Evolutionary conservation across 1,140 invertebrate genomes (phyloP).

Genomic region (Paralvinella palmiformis): DNA sequence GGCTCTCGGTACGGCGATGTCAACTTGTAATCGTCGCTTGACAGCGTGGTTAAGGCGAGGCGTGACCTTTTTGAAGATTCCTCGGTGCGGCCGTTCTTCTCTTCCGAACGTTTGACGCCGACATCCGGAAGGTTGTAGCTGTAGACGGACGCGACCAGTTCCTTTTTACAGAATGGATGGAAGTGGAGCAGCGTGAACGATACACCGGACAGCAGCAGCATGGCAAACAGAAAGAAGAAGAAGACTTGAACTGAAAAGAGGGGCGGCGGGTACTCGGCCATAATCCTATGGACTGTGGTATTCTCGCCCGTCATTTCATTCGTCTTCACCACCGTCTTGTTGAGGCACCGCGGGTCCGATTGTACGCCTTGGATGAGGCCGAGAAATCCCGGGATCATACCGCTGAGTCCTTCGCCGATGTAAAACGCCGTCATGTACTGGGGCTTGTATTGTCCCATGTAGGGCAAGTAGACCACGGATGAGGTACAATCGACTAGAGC

Average conservation of each 20-base stretch:
- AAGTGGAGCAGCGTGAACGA: neutral
- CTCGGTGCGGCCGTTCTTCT: too few relatives aligned
- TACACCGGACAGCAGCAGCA: neutral
- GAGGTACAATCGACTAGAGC: slow-evolving; percentile 86
- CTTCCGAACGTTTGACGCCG: too few relatives aligned
- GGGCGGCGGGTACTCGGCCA: neutral
- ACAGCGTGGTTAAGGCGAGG: too few relatives aligned
- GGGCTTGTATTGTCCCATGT: slow-evolving; percentile 71
- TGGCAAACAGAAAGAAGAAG: slow-evolving; percentile 1
- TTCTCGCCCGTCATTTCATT: slow-evolving; percentile 60
- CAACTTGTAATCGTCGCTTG: too few relatives aligned
- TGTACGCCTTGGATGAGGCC: slow-evolving; percentile 71
- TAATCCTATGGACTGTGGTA: too few relatives aligned
- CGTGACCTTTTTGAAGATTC: too few relatives aligned
- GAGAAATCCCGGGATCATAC: slow-evolving; percentile 77
- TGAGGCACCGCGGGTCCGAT: slow-evolving; percentile 56
- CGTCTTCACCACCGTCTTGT: slow-evolving; percentile 44
- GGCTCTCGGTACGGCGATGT: too few relatives aligned
- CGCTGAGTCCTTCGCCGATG: slow-evolving; percentile 74
- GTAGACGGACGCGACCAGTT: too few relatives aligned
- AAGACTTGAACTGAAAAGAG: neutral
- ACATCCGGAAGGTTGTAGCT: too few relatives aligned
- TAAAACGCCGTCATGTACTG: slow-evolving; percentile 65
- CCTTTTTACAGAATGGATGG: neutral
- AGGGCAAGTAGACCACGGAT: slow-evolving; percentile 84